Conservation (phyloP, 2,888 invertebrate species). For the Dilophus febrilis region DNA sequence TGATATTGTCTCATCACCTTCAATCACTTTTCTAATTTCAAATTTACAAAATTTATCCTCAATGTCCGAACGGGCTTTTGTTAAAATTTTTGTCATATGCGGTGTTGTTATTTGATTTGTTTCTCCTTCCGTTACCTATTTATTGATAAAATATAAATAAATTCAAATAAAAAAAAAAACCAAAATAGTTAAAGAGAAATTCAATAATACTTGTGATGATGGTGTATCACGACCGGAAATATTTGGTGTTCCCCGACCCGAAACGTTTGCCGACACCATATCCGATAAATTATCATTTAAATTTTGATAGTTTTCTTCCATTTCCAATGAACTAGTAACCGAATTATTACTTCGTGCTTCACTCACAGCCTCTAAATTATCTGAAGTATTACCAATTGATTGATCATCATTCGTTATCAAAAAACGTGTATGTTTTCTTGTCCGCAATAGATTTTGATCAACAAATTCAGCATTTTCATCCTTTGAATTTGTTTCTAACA, state of each 20-base stretch:
- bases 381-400: conserved; percentile 79
- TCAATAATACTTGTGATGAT: conserved; percentile 84
- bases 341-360: conserved; percentile 94
- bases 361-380: conserved; percentile 86
- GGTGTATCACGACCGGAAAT: conserved; percentile 95
- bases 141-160: no score
- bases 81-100: conserved; percentile 43
- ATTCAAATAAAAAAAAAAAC: no score
- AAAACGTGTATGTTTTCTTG: conserved; percentile 31
- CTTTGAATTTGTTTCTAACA: conserved; percentile 18
- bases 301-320: conserved; percentile 73
- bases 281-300: conserved; percentile 82
- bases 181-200: no score
- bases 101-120: conserved; percentile 33
- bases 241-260: conserved; percentile 82
- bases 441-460: conserved; percentile 11
- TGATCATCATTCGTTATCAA: conserved; percentile 83
- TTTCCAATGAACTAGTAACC: conserved; percentile 75
- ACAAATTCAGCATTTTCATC: conserved; percentile 10
- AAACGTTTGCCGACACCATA: conserved; percentile 91
- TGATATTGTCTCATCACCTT: conserved; percentile 89
- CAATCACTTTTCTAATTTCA: conserved; percentile 67
- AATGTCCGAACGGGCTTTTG: conserved; percentile 81
- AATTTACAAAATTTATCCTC: conserved; percentile 98
- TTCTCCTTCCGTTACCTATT: conserved; percentile 65